These are phyloP conservation scores for Pteromalus puparum DNA, from an alignment of 1,140 invertebrate genomes.

Conservation along the genomic window DNA sequence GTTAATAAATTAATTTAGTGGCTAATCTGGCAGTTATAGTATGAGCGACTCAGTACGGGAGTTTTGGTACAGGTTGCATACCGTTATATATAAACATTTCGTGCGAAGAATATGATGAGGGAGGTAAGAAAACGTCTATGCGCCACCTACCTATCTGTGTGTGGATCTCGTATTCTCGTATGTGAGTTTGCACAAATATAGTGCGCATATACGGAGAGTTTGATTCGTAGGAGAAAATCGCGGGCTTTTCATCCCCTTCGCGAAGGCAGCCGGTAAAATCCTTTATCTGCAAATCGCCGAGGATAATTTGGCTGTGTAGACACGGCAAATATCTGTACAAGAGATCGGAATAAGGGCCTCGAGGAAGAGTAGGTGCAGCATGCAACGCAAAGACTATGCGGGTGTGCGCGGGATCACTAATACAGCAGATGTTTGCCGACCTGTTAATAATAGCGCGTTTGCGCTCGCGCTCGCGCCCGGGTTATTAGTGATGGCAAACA, in stretches of 20 bases:
- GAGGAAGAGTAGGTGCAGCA: slow-evolving; percentile 29
- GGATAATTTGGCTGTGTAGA: slow-evolving; percentile 70
- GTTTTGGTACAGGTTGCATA: too few species aligned
- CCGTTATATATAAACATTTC: too few species aligned
- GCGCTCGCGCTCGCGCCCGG: slow-evolving; percentile 64
- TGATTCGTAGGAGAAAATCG: background rate
- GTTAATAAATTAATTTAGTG: too few species aligned
- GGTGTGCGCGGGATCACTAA: slow-evolving; percentile 69
- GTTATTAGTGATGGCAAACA: slow-evolving; percentile 72
- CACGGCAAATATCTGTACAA: slow-evolving; percentile 72
- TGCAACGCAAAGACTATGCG: slow-evolving; percentile 63
- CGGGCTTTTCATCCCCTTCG: background rate
- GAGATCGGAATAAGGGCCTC: slow-evolving; percentile 68
- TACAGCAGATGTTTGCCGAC: slow-evolving; percentile 70
- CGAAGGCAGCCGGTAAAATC: slow-evolving; percentile 60
- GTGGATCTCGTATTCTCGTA: background rate
- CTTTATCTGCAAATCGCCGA: slow-evolving; percentile 68
- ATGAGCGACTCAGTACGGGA: too few species aligned
- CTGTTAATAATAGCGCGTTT: slow-evolving; percentile 73
- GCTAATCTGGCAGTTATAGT: too few species aligned
- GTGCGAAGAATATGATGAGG: too few species aligned
- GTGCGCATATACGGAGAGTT: background rate
- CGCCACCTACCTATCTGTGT: too few species aligned
- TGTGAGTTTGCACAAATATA: background rate
- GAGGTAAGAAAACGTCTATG: too few species aligned